These are phyloP conservation scores for Drosophila seguyi DNA, from an alignment of 1,140 invertebrate genomes.

Conservation along the genomic window DNA sequence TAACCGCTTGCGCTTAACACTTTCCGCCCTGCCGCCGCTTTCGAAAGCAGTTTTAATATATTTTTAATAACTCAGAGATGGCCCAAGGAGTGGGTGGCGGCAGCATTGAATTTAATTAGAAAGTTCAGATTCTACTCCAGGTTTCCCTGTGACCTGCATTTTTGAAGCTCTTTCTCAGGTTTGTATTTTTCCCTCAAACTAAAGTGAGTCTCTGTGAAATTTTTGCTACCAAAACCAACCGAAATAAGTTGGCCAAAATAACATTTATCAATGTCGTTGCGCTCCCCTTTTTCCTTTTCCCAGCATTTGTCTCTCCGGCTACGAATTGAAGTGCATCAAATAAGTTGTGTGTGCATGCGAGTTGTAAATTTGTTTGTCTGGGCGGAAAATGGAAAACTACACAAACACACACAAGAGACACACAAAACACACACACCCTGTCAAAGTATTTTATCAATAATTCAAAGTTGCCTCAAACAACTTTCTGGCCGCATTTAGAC, in stretches of 20 bases:
- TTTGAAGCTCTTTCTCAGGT: neutral
- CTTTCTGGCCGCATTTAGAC: constrained; percentile 46
- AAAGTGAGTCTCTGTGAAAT: constrained; percentile 1
- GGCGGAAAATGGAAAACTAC: constrained; percentile 13
- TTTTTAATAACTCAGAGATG: constrained; percentile 50
- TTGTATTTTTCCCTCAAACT: neutral
- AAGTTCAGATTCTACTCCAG: constrained; percentile 27
- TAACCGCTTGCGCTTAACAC: constrained; percentile 72
- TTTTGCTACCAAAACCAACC: constrained; percentile 12
- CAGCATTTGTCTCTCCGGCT: constrained; percentile 15
- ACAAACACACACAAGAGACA: neutral
- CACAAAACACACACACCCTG: constrained; percentile 12
- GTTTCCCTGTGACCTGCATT: constrained; percentile 1
- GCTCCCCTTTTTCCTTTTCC: neutral
- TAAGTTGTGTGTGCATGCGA: constrained; percentile 58
- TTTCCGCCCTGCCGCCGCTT: constrained; percentile 29
- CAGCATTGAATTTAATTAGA: constrained; percentile 58
- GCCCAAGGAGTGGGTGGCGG: no score
- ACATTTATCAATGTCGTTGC: constrained; percentile 65
- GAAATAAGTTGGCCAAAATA: constrained; percentile 56
- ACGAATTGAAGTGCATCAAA: constrained; percentile 62
- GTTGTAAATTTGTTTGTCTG: constrained; percentile 62
- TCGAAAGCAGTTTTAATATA: constrained; percentile 48
- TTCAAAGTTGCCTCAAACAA: constrained; percentile 52
- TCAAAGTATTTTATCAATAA: constrained; percentile 72